A percentile compares a stretch with the other conserved stretches of the same genome.
phyloP scores from a whole-genome alignment of 2,888 invertebrate genomes.

The Caenorhabditis sp. region DNA sequence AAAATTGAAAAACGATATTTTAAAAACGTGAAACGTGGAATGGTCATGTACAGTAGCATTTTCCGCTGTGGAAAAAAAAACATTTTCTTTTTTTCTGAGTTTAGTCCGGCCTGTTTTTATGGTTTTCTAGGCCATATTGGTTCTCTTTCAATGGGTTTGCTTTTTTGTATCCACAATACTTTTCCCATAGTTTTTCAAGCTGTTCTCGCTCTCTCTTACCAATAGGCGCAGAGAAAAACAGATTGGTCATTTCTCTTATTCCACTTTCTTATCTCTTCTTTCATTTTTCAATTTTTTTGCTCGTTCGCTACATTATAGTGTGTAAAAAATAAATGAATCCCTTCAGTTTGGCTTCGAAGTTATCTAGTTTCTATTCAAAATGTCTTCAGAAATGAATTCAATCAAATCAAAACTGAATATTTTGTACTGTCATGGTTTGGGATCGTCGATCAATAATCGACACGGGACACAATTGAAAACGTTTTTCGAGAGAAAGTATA shows the following conservation, averaged over 20 bases:
- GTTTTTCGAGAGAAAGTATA: slow-evolving; percentile 20
- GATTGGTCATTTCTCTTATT: background rate
- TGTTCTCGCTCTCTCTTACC: background rate
- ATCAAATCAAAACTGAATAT: slow-evolving; percentile 21
- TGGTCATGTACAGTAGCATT: no score
- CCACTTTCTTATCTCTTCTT: background rate
- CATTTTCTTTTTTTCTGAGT: no score
- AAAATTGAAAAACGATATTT: no score
- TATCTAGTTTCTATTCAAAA: background rate
- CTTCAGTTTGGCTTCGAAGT: background rate
- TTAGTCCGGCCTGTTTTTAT: no score
- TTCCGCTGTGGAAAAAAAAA: no score
- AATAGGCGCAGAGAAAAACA: background rate
- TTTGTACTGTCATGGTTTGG: slow-evolving; percentile 48
- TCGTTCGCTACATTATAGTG: background rate
- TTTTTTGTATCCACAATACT: no score
- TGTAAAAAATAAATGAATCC: background rate
- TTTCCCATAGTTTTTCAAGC: no score
- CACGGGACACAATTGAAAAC: slow-evolving; percentile 36
- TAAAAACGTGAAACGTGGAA: no score
- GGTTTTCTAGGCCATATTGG: no score
- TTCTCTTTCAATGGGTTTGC: no score
- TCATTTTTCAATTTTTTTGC: background rate
- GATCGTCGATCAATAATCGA: slow-evolving; percentile 48
- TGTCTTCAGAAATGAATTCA: background rate